A percentile compares a stretch with the other conserved stretches of the same genome.
Evolutionary conservation across 92 coral and sea anemone genomes (phyloP).

Genomic region (Nematostella vectensis): DNA sequence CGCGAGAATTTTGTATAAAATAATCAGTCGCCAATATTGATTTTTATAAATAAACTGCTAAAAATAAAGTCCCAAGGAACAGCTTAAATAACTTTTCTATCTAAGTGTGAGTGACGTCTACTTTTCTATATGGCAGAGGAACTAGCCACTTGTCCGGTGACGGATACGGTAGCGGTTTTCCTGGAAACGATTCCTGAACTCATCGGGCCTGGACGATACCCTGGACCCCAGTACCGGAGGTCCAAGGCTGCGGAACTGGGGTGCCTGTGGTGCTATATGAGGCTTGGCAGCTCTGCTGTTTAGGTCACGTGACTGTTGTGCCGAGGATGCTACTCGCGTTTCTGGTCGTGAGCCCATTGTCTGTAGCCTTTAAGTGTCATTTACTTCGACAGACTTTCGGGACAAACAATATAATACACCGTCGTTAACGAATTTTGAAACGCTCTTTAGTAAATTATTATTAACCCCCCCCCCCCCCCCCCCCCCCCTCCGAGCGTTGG

Average conservation of each 20-base stretch:
- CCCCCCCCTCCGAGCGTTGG: too few species aligned
- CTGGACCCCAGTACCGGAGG: conserved; percentile 20
- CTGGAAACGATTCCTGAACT: conserved; percentile 42
- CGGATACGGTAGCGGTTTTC: conserved; percentile 59
- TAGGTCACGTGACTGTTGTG: conserved; percentile 22
- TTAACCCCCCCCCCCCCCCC: too few species aligned
- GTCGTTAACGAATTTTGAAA: too few species aligned
- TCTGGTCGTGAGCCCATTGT: conserved; percentile 44
- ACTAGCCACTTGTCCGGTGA: conserved; percentile 69
- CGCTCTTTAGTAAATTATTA: too few species aligned
- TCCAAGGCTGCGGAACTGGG: conserved; percentile 10
- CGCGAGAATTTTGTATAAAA: too few species aligned
- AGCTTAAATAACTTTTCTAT: too few species aligned
- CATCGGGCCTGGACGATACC: conserved; percentile 14
- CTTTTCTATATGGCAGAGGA: conserved; percentile 50
- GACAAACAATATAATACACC: too few species aligned
- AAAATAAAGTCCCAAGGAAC: too few species aligned
- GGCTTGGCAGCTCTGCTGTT: conserved; percentile 15
- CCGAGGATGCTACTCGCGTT: conserved; percentile 25
- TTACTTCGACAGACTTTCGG: too few species aligned
- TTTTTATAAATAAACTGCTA: too few species aligned
- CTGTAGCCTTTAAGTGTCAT: too few species aligned
- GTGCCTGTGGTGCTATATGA: conserved; percentile 11
- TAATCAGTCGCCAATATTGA: too few species aligned
- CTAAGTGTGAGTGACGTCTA: conserved; percentile 14